These are phyloP conservation scores for Tolypeutes matacus DNA, from an alignment of 2,797 vertebrate genomes.

Conservation along the genomic window DNA sequence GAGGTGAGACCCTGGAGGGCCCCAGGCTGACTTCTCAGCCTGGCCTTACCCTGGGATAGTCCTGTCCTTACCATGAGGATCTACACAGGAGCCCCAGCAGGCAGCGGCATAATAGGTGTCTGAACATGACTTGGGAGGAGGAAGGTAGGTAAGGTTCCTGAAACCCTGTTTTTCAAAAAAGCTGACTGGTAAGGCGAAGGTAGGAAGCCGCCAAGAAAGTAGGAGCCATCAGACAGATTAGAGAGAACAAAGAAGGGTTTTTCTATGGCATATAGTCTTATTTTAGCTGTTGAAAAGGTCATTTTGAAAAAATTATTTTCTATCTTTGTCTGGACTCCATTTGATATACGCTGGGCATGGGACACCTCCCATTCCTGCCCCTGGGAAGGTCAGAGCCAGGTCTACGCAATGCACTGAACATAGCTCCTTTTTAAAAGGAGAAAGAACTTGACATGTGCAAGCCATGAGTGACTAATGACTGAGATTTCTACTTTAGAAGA, in stretches of 20 bases:
- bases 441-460: conserved; percentile 15
- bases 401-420: neutral
- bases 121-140: neutral
- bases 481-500: conserved; percentile 52
- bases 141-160: neutral
- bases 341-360: neutral
- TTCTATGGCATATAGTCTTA: neutral
- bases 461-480: neutral
- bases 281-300: neutral
- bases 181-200: conserved; percentile 4
- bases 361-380: neutral
- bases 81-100: neutral
- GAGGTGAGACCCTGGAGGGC: neutral
- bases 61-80: neutral
- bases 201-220: neutral
- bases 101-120: neutral
- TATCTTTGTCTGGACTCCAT: conserved; percentile 48
- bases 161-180: conserved; percentile 8
- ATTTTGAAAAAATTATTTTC: conserved; percentile 47
- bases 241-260: neutral
- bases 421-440: conserved; percentile 29
- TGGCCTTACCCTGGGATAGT: neutral
- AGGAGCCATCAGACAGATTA: neutral
- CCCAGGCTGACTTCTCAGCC: neutral
- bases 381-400: neutral